phyloP scores from a whole-genome alignment of 2,797 vertebrate species.

The Sebastes taczanowskii region DNA sequence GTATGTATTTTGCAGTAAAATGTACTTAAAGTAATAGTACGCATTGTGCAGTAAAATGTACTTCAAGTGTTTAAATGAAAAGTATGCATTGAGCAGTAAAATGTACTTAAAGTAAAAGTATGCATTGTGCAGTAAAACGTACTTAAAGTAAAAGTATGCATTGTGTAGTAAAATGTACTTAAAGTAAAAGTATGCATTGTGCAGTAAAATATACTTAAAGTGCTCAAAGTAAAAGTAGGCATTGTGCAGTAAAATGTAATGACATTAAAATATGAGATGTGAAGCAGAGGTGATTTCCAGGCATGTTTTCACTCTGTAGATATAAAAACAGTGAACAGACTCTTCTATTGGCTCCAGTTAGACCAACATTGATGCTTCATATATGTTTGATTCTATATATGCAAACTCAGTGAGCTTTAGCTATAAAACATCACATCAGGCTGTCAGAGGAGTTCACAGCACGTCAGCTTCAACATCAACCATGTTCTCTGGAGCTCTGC shows the following conservation, averaged over 20 bases:
- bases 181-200: no score
- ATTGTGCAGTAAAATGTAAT: neutral
- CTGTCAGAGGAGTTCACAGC: neutral
- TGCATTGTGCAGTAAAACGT: no score
- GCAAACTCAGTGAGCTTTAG: neutral
- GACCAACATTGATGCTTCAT: neutral
- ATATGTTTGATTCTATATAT: neutral
- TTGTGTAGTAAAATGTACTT: no score
- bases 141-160: no score
- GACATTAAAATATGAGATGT: neutral
- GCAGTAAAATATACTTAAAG: no score
- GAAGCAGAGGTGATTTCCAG: neutral
- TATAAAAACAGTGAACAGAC: neutral
- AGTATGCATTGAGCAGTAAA: neutral
- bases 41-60: no score
- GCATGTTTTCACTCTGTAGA: neutral
- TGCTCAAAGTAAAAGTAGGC: no score
- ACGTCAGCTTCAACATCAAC: neutral
- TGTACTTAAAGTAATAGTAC: neutral
- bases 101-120: no score
- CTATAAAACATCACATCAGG: neutral
- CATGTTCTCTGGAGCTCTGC: constrained; percentile 26
- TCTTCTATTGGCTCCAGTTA: neutral
- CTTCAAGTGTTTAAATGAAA: no score
- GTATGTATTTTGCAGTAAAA: neutral